Evolutionary conservation across 2,797 vertebrate species (phyloP), one percentile per base, ranked within the genome.

Genomic region (Lophius americanus): DNA sequence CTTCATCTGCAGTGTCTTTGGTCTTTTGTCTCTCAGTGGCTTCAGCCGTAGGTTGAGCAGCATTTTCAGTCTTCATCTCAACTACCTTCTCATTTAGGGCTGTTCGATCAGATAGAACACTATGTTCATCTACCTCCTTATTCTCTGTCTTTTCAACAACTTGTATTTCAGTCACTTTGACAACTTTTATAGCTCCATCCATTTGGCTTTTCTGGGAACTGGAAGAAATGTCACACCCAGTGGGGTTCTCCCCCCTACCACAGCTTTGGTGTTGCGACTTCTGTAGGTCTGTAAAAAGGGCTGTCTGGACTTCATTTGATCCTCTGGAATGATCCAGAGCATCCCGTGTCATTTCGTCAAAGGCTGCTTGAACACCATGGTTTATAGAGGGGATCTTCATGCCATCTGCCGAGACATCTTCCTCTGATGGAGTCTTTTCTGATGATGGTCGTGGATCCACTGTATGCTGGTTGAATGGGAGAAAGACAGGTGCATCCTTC

Each of bases 401-500:
- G 54, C 85, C 83, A 84, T 78, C 76, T 66, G 46, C 39, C 7
- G 32, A 2, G 9, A 68, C 77, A 54, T 80, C 59, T 61, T 32
- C 55, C 49, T 78, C 60, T 41, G 65, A 47, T 42, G 77, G 12
- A 44, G 71, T 66, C 66, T 68, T 86, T 74, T 60, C 82, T 62
- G 61, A 75, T 62, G 61, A 75, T 10, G 42, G 73, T 23, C 11
- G 78, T 8, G 43, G 10, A 6, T 42, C 52, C 14, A n/a, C 54
- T 33, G 68, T 61, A 35, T 39, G 14, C 9, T 7, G 68, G 64
- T 76, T 64, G 37, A 51, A 52, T 74, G 75, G 81, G 61, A 61
- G 68, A 70, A 48, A 56, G 81, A 88, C 87, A 89, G 88, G 79
- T 89, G 89, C 79, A 55, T 80, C 78, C 76, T 84, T 88, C 88